phyloP scores from a whole-genome alignment of 2,888 invertebrate genomes.

The Diplolepis rosae region DNA sequence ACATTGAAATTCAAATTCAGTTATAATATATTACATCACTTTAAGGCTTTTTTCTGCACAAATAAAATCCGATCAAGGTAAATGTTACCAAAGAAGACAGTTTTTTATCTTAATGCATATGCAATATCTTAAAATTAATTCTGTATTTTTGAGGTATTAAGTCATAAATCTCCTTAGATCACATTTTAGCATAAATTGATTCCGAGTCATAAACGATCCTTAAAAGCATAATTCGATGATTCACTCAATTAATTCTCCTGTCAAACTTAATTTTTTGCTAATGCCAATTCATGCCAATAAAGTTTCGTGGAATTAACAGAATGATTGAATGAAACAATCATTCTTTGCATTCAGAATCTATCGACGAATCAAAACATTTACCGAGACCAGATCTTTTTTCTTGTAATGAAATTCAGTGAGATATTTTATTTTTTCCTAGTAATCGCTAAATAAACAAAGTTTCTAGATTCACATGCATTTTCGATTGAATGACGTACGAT shows the following conservation, averaged over 20 bases:
- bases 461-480: neutral
- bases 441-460: neutral
- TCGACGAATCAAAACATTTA: neutral
- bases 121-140: neutral
- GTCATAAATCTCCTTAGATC: neutral
- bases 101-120: neutral
- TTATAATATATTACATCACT: too few relatives aligned
- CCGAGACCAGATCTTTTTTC: too few relatives aligned
- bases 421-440: neutral
- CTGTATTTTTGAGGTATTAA: neutral
- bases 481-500: neutral
- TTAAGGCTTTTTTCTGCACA: too few relatives aligned
- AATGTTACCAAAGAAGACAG: too few relatives aligned
- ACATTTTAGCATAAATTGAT: neutral
- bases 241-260: neutral
- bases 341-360: neutral
- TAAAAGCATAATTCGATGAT: neutral
- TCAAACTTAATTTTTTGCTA: slow-evolving; percentile 1
- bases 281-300: neutral
- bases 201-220: neutral
- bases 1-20: too few relatives aligned
- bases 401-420: neutral
- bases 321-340: neutral
- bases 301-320: neutral
- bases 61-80: neutral